Base-by-base conservation (phyloP, 2,797 vertebrate genomes). In the Cyclopterus lumpus region DNA sequence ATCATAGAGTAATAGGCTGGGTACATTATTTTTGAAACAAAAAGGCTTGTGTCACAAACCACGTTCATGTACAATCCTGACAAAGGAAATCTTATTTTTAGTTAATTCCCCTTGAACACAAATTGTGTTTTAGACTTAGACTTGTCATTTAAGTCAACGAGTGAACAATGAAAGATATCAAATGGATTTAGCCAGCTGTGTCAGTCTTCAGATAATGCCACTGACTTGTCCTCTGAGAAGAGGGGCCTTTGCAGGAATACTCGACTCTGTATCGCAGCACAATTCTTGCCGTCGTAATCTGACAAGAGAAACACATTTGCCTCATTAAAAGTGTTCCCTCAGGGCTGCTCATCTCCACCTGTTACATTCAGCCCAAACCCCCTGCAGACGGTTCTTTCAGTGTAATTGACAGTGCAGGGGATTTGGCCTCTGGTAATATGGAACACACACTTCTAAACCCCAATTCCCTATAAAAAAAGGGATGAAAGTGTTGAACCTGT, bases 271-370 rank as follows among this genome's bases (percentile, higher is more conserved):
- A 61, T 54, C 20, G 3, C 40, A 16, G 26, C 38, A 24, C 34
- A 58, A 54, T 42, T 32, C 34, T 34, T 11, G 2, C 24, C 2
- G 0, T 63, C 44, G 59, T 70, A 59, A 68, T 85, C 65, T 76
- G 75, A 81, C 74, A 67, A 67, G 28, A 73, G 42, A 36, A 54
- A 66, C 55, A 54, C 48, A 46, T 63, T 60, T 24, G 42, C 38
- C 75, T 85, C 75, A 85, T 80, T 80, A 78, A 79, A 73, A 59
- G 34, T 20, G 18, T 22, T 36, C 54, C 72, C 20, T 22, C 32
- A 9, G 34, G 75, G 12, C 34, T 36, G 18, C 44, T 18, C 73
- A 77, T 79, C 57, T 66, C 71, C 75, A 74, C 82, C 77, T 73
- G 73, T 77, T 75, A 40, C 67, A 69, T 28, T 60, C 14, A 32